Evolutionary conservation across 2,797 vertebrate genomes (phyloP).

Genomic region (Cygnus olor): DNA sequence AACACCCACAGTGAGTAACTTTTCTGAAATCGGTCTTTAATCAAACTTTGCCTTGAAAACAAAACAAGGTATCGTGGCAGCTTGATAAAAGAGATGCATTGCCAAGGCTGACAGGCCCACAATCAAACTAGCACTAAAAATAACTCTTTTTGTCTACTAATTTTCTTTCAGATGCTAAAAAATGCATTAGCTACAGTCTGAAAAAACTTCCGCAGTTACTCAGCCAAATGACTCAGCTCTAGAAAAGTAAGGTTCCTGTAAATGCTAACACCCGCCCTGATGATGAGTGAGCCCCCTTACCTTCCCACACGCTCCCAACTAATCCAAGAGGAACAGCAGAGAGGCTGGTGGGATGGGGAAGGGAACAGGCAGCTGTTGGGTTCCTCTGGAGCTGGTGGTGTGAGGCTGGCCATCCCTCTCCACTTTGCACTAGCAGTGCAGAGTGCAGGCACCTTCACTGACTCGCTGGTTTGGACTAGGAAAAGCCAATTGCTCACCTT

Average conservation of each 20-base stretch:
- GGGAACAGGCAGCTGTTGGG: background rate
- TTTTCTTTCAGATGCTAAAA: conserved; percentile 58
- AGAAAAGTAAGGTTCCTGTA: background rate
- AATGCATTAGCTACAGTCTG: conserved; percentile 21
- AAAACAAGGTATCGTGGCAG: conserved; percentile 66
- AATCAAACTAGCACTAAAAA: conserved; percentile 70
- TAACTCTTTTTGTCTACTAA: conserved; percentile 55
- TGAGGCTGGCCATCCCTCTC: background rate
- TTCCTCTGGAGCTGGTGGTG: background rate
- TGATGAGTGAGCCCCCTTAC: background rate
- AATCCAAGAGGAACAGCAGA: background rate
- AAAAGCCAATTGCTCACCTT: background rate
- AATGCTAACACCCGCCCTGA: background rate
- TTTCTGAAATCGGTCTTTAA: conserved; percentile 72
- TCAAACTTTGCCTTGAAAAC: conserved; percentile 68
- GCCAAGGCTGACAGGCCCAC: conserved; percentile 60
- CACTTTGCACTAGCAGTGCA: background rate
- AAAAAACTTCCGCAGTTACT: conserved; percentile 28
- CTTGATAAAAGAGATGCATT: conserved; percentile 71
- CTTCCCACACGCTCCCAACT: background rate
- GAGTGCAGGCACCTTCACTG: background rate
- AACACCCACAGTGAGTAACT: conserved; percentile 64
- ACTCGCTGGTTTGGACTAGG: background rate
- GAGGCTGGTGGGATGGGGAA: background rate
- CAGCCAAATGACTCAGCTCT: conserved; percentile 59